Evolutionary conservation across 2,113 vertebrate species (phyloP), one percentile per base, ranked within the genome.

Genomic region (Agapornis roseicollis): DNA sequence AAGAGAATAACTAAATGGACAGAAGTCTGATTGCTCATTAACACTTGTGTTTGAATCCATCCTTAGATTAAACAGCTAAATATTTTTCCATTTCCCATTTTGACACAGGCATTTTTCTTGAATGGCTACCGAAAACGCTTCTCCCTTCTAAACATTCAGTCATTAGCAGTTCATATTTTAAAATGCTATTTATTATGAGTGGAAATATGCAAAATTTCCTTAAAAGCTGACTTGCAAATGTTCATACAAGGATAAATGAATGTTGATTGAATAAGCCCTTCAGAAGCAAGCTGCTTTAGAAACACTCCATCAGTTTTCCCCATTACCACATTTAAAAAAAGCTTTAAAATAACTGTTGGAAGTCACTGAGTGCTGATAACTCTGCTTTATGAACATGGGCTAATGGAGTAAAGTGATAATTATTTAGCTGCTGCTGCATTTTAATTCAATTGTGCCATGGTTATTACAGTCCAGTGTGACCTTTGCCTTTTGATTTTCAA

Each of bases 261-360:
- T 61, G 86, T 64, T 97, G 94, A 97, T 97, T 97, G 96, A 97
- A 92, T 95, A 97, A 96, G 88, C 95, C 39, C 85, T 96, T 97
- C 91, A 96, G 92, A 96, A 93, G 60, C 79, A 96, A 92, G 89
- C 63, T 56, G 78, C 65, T 96, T 47, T 85, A 95, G 92, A 95
- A 94, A 94, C 92, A 96, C 76, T 93, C 79, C 93, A 97, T 96
- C 86, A 92, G 78, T 95, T 96, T 96, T 96, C 56, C 89, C 94
- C 73, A 88, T 95, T 95, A 96, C 80, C 85, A 95, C 94, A 93
- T 96, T 97, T 97, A 71, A 96, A 97, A 97, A 97, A 93, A 77
- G 90, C 95, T 95, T 97, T 97, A 92, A 96, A 94, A 83, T 96
- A 96, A 97, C 97, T 94, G 90, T 94, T 95, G 89, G 92, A 96